Evolutionary conservation across 1,140 invertebrate species (phyloP).

Genomic region (Trichomalopsis sarcophagae): DNA sequence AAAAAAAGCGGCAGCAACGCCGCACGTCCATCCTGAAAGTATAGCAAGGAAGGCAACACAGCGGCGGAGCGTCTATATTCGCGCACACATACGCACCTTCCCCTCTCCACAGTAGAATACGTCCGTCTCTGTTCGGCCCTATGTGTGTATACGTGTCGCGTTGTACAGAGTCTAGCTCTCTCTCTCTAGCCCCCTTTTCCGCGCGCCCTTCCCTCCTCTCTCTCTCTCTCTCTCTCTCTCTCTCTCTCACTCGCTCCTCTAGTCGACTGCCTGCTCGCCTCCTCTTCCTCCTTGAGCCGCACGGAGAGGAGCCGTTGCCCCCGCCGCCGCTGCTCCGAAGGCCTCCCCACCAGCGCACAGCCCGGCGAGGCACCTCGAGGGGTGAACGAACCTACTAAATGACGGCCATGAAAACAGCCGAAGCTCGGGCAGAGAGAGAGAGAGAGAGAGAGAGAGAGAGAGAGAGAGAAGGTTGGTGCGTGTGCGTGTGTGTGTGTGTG

Average conservation of each 20-base stretch:
- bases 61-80: not conserved
- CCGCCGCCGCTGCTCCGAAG: constrained; percentile 17
- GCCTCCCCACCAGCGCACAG: not conserved
- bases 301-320: constrained; percentile 47
- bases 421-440: constrained; percentile 62
- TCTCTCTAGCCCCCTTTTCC: constrained; percentile 47
- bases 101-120: constrained; percentile 8
- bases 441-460: constrained; percentile 51
- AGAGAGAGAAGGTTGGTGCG: constrained; percentile 30
- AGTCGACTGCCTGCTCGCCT: constrained; percentile 17
- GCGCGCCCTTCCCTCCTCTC: constrained; percentile 42
- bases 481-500: constrained; percentile 10
- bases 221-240: constrained; percentile 39
- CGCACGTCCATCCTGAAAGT: constrained; percentile 35
- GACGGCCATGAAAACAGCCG: constrained; percentile 76
- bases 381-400: constrained; percentile 76
- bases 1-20: not conserved
- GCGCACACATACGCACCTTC: constrained; percentile 1
- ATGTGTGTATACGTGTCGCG: constrained; percentile 29
- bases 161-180: constrained; percentile 30
- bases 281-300: constrained; percentile 1
- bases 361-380: constrained; percentile 57
- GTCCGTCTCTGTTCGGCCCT: constrained; percentile 35
- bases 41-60: constrained; percentile 9
- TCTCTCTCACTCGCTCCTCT: constrained; percentile 43